phyloP scores from a whole-genome alignment of 1,140 invertebrate species.

The Leptopilina clavipes region DNA sequence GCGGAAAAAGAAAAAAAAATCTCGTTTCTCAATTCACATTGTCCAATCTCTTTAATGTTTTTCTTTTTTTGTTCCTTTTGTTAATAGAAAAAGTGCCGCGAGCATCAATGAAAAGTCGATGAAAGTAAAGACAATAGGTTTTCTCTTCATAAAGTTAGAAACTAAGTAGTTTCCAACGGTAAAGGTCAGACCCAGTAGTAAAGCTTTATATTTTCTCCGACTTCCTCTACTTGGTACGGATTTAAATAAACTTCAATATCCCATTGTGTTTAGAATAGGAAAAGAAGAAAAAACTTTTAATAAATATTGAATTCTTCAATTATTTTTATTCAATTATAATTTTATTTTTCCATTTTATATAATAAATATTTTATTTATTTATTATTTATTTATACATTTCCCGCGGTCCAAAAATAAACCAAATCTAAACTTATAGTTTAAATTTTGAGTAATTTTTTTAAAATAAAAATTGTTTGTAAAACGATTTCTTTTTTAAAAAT shows the following conservation, averaged over 20 bases:
- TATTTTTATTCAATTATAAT: too few relatives aligned
- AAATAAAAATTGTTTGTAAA: too few relatives aligned
- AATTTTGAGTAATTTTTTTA: too few relatives aligned
- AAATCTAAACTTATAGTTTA: too few relatives aligned
- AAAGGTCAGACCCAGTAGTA: constrained; percentile 28
- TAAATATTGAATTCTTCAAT: background rate
- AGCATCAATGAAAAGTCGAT: constrained; percentile 24
- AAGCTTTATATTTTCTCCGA: background rate
- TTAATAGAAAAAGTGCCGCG: constrained; percentile 17
- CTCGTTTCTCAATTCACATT: background rate
- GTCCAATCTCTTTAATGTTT: background rate
- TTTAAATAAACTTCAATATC: background rate
- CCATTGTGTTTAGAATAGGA: background rate
- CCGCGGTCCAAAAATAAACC: too few relatives aligned
- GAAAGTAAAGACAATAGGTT: constrained; percentile 11
- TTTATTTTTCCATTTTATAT: too few relatives aligned
- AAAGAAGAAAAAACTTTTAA: background rate
- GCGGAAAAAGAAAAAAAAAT: background rate
- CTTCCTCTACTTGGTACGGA: background rate
- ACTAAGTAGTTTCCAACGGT: constrained; percentile 9
- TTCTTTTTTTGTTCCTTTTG: constrained; percentile 1
- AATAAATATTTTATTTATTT: too few relatives aligned
- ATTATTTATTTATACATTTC: too few relatives aligned
- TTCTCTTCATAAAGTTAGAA: background rate
- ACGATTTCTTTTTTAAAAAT: too few relatives aligned